Evolutionary conservation across 2,797 vertebrate genomes (phyloP).

Genomic region (Danio albolineatus): DNA sequence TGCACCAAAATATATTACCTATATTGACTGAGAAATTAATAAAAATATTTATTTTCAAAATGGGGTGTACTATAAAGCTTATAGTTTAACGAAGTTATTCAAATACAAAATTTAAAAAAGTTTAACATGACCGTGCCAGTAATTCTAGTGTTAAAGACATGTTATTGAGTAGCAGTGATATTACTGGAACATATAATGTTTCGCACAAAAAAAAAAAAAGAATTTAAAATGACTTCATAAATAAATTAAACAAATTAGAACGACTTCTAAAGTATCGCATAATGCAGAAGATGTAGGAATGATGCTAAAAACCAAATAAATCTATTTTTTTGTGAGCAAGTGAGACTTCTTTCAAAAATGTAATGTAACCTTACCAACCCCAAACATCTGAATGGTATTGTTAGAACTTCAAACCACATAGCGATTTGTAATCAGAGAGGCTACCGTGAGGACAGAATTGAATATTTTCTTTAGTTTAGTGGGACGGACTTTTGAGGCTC

Average conservation of each 20-base stretch:
- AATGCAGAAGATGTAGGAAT: background rate
- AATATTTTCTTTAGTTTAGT: background rate
- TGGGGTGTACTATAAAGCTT: too few species aligned
- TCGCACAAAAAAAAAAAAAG: too few species aligned
- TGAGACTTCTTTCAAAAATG: background rate
- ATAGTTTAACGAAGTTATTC: too few species aligned
- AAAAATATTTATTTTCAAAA: too few species aligned
- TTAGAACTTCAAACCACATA: background rate
- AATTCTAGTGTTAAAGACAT: too few species aligned
- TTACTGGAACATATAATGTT: too few species aligned
- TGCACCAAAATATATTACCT: too few species aligned
- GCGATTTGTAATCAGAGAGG: conserved; percentile 13
- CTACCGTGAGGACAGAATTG: background rate
- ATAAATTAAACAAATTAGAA: background rate
- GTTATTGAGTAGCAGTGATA: too few species aligned
- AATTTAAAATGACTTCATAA: too few species aligned
- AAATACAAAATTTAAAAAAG: too few species aligned
- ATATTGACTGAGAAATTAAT: too few species aligned
- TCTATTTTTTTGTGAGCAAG: background rate
- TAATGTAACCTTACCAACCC: background rate
- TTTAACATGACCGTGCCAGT: too few species aligned
- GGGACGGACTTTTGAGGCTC: background rate
- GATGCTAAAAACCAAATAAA: background rate
- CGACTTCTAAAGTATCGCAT: background rate
- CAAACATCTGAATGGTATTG: background rate